Conservation (phyloP, 2,113 vertebrate genomes). For the Herpailurus yagouaroundi region DNA sequence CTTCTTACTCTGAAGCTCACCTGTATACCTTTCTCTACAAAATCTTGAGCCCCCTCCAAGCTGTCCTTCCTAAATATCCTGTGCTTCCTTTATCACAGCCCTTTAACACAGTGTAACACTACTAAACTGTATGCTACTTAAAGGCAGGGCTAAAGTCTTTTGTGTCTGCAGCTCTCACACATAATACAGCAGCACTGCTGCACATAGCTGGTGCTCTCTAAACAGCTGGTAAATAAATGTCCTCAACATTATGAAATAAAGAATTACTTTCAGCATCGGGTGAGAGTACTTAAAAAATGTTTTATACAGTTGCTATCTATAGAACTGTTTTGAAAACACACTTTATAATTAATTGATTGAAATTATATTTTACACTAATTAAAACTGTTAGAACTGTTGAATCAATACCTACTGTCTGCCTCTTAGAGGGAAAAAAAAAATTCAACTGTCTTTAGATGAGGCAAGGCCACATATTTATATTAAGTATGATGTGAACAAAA, state of each 20-base stretch:
- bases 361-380: slow-evolving; percentile 30
- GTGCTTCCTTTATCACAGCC: neutral
- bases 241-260: slow-evolving; percentile 30
- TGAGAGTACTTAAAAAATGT: neutral
- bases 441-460: neutral
- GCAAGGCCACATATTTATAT: neutral
- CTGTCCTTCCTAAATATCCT: neutral
- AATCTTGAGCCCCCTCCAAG: neutral
- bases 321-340: slow-evolving; percentile 11
- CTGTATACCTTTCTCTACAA: neutral
- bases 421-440: neutral
- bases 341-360: neutral
- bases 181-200: neutral
- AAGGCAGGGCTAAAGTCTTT: neutral
- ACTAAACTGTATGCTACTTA: neutral
- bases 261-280: neutral
- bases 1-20: neutral
- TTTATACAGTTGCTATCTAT: neutral
- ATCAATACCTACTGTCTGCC: neutral
- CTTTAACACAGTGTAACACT: neutral
- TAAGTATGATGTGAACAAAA: slow-evolving; percentile 12
- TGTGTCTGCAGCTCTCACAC: neutral
- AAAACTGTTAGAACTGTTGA: slow-evolving; percentile 18
- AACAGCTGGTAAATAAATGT: neutral
- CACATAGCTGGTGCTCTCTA: neutral